Evolutionary conservation across 2,888 invertebrate genomes (phyloP).

Genomic region (Acleris literana): DNA sequence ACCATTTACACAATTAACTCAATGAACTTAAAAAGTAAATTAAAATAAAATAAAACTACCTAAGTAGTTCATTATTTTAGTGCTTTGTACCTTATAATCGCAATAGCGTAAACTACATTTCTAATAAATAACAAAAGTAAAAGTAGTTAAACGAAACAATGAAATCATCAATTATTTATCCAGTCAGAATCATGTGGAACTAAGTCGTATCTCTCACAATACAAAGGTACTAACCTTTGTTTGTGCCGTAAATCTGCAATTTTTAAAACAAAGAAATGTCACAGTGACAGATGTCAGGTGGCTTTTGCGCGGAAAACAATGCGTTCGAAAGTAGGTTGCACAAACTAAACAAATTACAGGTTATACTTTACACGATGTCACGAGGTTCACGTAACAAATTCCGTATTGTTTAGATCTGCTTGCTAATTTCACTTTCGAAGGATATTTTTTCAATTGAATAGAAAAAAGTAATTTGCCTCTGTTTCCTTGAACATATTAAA

Average conservation of each 20-base stretch:
- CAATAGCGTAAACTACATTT: not conserved
- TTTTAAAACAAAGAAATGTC: slow-evolving; percentile 54
- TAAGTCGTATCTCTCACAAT: not conserved
- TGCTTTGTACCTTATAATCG: not conserved
- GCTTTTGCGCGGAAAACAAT: slow-evolving; percentile 61
- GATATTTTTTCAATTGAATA: slow-evolving; percentile 36
- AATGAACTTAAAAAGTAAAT: not conserved
- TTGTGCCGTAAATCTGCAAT: slow-evolving; percentile 43
- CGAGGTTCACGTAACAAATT: slow-evolving; percentile 42
- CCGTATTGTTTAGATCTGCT: slow-evolving; percentile 35
- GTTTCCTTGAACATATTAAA: no score
- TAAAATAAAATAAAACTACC: not conserved
- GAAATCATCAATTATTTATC: slow-evolving; percentile 9
- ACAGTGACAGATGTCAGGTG: slow-evolving; percentile 58
- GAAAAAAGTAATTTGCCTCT: not conserved
- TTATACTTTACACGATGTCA: slow-evolving; percentile 42
- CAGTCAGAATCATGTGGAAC: slow-evolving; percentile 6
- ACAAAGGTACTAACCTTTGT: not conserved
- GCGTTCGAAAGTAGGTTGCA: slow-evolving; percentile 62
- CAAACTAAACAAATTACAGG: slow-evolving; percentile 55
- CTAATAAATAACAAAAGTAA: slow-evolving; percentile 27
- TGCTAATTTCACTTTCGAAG: slow-evolving; percentile 41
- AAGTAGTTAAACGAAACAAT: slow-evolving; percentile 27
- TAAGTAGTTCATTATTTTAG: not conserved
- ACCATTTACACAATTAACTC: not conserved